Conservation (phyloP, 2,797 vertebrate species). For the Bryconaethiops microstoma region DNA sequence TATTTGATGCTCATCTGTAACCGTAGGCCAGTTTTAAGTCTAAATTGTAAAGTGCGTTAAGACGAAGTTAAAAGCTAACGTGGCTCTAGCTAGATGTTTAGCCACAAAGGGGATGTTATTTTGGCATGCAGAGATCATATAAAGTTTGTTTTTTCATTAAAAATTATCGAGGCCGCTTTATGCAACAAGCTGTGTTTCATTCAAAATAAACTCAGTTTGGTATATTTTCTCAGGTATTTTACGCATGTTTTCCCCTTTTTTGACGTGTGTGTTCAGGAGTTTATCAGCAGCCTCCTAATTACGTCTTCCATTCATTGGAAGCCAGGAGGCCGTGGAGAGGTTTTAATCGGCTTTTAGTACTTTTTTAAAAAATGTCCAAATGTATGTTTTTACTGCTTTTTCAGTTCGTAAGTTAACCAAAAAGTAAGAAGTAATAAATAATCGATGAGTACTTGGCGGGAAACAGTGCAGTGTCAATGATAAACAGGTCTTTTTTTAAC, state of each 20-base stretch:
- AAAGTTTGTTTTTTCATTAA: neutral
- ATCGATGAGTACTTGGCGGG: constrained; percentile 5
- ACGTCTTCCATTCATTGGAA: neutral
- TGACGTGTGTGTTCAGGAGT: neutral
- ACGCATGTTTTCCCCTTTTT: neutral
- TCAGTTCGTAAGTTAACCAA: no score
- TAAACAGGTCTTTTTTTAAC: no score
- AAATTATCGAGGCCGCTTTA: neutral
- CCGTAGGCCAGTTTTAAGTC: no score
- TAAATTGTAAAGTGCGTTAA: no score
- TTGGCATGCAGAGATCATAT: neutral
- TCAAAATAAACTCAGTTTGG: neutral
- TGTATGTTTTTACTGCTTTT: neutral
- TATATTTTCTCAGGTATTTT: neutral
- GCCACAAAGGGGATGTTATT: neutral
- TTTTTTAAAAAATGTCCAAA: neutral
- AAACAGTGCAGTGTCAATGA: neutral
- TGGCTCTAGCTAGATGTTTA: neutral
- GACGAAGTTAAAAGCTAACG: neutral
- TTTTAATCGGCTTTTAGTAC: neutral
- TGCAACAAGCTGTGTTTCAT: neutral
- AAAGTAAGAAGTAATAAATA: no score
- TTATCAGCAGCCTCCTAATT: neutral
- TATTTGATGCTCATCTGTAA: no score
- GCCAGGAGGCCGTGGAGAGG: neutral